A percentile compares a stretch with the other conserved stretches of the same genome.
Conservation (phyloP, 1,140 invertebrate genomes). For the Hylaeus anthracinus region DNA sequence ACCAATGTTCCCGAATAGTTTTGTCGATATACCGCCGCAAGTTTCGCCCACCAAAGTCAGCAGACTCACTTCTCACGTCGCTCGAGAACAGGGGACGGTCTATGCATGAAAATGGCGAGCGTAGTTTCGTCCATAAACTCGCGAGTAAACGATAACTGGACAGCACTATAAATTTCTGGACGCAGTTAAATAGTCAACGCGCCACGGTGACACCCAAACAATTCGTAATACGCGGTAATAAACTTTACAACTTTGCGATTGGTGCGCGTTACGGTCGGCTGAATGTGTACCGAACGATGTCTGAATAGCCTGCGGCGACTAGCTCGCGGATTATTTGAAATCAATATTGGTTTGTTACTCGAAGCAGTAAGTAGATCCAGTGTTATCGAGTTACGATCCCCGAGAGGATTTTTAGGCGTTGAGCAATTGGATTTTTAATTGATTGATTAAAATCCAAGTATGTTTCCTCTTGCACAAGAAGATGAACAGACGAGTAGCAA, state of each 20-base stretch:
- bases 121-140: background rate
- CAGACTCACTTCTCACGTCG: background rate
- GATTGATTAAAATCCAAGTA: too few species aligned
- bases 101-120: background rate
- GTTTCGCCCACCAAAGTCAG: background rate
- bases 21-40: too few species aligned
- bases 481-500: too few species aligned
- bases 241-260: slow-evolving; percentile 2
- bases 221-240: slow-evolving; percentile 8
- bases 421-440: too few species aligned
- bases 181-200: slow-evolving; percentile 1
- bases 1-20: too few species aligned
- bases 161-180: background rate
- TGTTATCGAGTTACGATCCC: slow-evolving; percentile 41
- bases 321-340: slow-evolving; percentile 35
- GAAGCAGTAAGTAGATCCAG: slow-evolving; percentile 52
- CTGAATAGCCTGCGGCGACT: slow-evolving; percentile 36
- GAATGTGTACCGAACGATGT: slow-evolving; percentile 42
- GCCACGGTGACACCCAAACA: background rate
- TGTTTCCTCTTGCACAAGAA: too few species aligned
- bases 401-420: too few species aligned
- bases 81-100: background rate
- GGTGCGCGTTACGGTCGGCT: slow-evolving; percentile 5
- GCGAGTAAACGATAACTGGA: too few species aligned
- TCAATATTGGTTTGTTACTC: slow-evolving; percentile 46